Base-by-base conservation (phyloP, 2,113 vertebrate genomes). In the Tiliqua scincoides region DNA sequence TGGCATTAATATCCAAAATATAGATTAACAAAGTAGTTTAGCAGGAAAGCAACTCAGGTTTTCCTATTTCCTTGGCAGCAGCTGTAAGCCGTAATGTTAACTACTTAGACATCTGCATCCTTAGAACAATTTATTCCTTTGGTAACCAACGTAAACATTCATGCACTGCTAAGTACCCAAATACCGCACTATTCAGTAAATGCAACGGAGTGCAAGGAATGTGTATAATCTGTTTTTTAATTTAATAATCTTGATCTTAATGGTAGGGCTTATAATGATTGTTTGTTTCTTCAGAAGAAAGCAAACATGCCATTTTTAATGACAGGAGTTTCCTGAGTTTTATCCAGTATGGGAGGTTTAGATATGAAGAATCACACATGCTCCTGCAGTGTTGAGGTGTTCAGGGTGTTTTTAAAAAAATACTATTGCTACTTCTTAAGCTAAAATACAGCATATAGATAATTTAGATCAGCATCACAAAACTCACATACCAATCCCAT, bases 71-170 rank as follows among this genome's bases (percentile, higher is more conserved):
- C 89, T 90, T 95, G 93, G 95, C 93, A 93, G 25, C 54, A 78
- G 79, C 74, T 88, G 74, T 85, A 71, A 88, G 83, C 89, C 90
- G 75, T 63, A 89, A 90, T 15, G 84, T 94, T 95, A 95, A 94
- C 93, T 95, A 70, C 90, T 93, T 94, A 92, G 89, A 95, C 93
- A 95, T 93, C 92, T 94, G 95, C 85, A 93, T 91, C 85, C 90
- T 93, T 91, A 93, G 93, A 93, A 91, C 85, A 92, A 95, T 94
- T 94, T 94, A 94, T 92, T 91, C 87, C 91, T 95, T 93, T 93
- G 92, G 93, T 91, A 93, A 94, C 93, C 89, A 87, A 59, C 0
- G 0, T 91, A 95, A 94, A 95, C 93, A 91, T 43, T 85, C 67
- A 37, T 77, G 78, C 87, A 89, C 91, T 95, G 89, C 89, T 95